phyloP scores from a whole-genome alignment of 2,113 vertebrate genomes.

The Pterophyllum scalare region DNA sequence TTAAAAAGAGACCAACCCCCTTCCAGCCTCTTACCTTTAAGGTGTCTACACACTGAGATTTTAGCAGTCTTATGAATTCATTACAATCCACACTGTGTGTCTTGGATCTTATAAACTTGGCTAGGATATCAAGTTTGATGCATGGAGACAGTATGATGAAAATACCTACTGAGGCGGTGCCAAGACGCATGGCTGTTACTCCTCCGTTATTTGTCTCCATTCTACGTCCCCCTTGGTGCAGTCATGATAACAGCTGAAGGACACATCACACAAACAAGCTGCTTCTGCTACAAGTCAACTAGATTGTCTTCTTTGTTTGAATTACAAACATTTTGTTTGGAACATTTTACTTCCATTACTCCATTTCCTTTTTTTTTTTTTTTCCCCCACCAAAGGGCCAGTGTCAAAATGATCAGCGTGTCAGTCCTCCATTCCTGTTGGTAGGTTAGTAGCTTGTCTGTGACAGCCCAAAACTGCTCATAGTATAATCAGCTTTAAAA shows the following conservation, averaged over 20 bases:
- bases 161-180: constrained; percentile 12
- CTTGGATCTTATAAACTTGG: constrained; percentile 3
- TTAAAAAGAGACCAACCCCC: not conserved
- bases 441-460: not conserved
- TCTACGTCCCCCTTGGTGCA: constrained; percentile 9
- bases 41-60: not conserved
- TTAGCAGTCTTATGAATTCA: not conserved
- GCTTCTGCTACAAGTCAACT: constrained; percentile 8
- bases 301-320: constrained; percentile 9
- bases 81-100: not conserved
- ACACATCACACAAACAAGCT: constrained; percentile 18
- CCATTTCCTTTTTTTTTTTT: not conserved
- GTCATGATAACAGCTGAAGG: constrained; percentile 21
- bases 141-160: constrained; percentile 18
- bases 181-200: constrained; percentile 18
- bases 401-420: not conserved
- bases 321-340: constrained; percentile 7
- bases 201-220: constrained; percentile 18
- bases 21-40: not conserved
- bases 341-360: constrained; percentile 2
- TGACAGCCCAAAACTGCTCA: not conserved
- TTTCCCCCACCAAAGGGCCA: not conserved
- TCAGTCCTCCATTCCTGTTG: not conserved
- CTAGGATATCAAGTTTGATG: constrained; percentile 8
- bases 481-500: not conserved